These are phyloP conservation scores for Callospermophilus lateralis DNA, from an alignment of 2,113 vertebrate genomes.

Conservation along the genomic window DNA sequence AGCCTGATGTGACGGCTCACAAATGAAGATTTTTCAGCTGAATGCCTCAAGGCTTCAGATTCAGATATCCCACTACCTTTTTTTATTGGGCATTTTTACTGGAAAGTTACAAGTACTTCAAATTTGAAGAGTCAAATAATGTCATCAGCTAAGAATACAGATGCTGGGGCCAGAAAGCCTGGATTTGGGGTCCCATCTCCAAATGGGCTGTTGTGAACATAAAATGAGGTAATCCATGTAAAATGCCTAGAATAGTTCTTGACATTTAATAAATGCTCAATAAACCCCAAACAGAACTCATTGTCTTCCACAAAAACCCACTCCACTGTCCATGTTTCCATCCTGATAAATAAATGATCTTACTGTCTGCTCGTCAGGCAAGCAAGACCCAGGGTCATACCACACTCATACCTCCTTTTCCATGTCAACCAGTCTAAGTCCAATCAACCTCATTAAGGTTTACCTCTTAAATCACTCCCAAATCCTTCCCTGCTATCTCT, in stretches of 20 bases:
- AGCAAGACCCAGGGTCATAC: neutral
- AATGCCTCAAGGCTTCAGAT: neutral
- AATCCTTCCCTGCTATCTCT: neutral
- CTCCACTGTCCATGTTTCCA: accelerated
- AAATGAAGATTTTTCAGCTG: neutral
- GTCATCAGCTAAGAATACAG: neutral
- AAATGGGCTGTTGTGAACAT: neutral
- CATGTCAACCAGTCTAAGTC: neutral
- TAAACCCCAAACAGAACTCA: neutral
- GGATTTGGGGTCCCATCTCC: neutral
- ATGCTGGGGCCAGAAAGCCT: neutral
- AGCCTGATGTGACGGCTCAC: neutral
- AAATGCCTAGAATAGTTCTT: neutral
- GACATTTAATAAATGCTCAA: neutral
- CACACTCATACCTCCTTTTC: neutral
- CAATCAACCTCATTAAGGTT: neutral
- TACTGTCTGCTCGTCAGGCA: neutral
- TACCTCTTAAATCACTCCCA: neutral
- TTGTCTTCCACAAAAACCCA: neutral
- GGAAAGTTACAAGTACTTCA: neutral
- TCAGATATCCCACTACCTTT: neutral
- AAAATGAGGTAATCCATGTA: neutral
- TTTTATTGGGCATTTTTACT: neutral
- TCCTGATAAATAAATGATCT: neutral
- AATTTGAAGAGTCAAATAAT: neutral